Percentiles rank a stretch among this genome's conserved stretches.
These are phyloP conservation scores for Lasioglossum figueresi DNA, from an alignment of 2,888 invertebrate genomes.

Conservation along the genomic window DNA sequence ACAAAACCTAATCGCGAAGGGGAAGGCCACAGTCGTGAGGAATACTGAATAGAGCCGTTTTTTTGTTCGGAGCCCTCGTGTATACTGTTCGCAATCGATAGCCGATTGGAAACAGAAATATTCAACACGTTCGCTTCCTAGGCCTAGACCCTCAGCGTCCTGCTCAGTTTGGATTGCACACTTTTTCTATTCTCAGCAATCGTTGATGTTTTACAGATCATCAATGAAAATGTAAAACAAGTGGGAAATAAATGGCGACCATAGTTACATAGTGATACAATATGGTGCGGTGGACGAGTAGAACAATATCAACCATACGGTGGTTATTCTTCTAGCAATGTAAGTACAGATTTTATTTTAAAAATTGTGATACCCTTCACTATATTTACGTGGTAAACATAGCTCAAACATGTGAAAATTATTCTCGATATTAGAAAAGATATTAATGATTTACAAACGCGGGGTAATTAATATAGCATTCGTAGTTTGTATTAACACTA, in stretches of 20 bases:
- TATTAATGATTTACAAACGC: not conserved
- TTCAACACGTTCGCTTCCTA: not conserved
- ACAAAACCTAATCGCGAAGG: not conserved
- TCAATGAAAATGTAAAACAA: too few species aligned
- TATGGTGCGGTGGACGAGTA: not conserved
- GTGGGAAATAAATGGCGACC: too few species aligned
- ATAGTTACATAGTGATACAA: too few species aligned
- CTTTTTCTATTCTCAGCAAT: not conserved
- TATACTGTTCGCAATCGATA: not conserved
- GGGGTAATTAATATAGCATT: not conserved
- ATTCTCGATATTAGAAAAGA: not conserved
- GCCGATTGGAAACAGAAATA: not conserved
- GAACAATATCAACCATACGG: not conserved
- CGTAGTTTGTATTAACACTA: not conserved
- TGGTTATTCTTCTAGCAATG: not conserved
- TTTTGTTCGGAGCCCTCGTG: not conserved
- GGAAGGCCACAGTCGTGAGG: not conserved
- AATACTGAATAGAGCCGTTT: not conserved
- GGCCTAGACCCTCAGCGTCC: not conserved
- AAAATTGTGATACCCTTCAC: not conserved
- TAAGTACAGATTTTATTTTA: not conserved
- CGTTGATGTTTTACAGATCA: too few species aligned
- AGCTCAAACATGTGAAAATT: not conserved
- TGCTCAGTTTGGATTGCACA: not conserved
- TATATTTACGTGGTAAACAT: not conserved